phyloP scores from a whole-genome alignment of 2,888 invertebrate genomes.

The Tetranychus piercei region DNA sequence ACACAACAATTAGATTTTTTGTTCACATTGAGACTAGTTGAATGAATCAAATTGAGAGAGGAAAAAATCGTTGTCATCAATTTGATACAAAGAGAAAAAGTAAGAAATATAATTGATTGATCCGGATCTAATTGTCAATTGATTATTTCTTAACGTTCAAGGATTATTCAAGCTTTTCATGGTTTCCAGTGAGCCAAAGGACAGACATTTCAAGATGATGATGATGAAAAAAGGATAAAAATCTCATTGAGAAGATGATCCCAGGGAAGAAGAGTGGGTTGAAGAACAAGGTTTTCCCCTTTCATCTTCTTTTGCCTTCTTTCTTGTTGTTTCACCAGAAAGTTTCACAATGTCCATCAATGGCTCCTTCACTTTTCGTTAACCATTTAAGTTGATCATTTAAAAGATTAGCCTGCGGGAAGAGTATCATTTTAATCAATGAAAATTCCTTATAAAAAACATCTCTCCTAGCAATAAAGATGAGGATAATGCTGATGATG shows the following conservation, averaged over 20 bases:
- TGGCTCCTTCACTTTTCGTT: not conserved
- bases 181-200: not conserved
- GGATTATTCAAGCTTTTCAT: not conserved
- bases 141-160: not conserved
- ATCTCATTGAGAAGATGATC: not conserved
- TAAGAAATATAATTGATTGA: not conserved
- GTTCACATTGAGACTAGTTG: too few species aligned
- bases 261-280: not conserved
- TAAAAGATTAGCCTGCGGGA: not conserved
- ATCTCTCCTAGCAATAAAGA: not conserved
- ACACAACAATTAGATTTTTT: too few species aligned
- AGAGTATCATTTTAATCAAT: not conserved
- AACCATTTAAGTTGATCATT: slow-evolving; percentile 1
- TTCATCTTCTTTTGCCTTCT: not conserved
- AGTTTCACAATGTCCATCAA: not conserved
- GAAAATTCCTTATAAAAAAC: not conserved
- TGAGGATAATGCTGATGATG: too few species aligned
- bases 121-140: slow-evolving; percentile 1
- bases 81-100: not conserved
- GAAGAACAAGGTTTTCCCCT: not conserved
- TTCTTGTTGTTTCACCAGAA: not conserved
- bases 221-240: not conserved
- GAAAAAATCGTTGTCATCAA: too few species aligned
- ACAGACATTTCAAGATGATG: not conserved
- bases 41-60: too few species aligned